Conservation (phyloP, 2,797 vertebrate species). For the Jordanella pulchra region DNA sequence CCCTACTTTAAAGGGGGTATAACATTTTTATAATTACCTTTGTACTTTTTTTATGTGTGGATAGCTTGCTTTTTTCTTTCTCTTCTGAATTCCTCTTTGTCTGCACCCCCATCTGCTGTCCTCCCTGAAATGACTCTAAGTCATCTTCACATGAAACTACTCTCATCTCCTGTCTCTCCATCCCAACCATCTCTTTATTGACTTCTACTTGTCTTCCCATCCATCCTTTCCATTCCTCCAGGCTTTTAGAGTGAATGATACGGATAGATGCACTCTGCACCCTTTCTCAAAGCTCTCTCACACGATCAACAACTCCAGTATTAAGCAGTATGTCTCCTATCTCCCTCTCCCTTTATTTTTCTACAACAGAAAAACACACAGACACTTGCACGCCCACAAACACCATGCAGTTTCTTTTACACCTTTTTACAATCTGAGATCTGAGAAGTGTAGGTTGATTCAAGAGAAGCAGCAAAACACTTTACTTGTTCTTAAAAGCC, state of each 20-base stretch:
- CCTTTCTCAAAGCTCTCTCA: conserved; percentile 76
- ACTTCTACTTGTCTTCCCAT: conserved; percentile 76
- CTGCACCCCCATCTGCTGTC: background rate
- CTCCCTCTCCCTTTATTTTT: conserved; percentile 29
- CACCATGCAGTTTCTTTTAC: conserved; percentile 34
- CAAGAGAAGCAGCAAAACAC: conserved; percentile 57
- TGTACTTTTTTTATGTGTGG: conserved; percentile 31
- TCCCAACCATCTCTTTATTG: conserved; percentile 74
- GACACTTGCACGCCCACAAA: conserved; percentile 16
- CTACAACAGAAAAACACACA: conserved; percentile 10
- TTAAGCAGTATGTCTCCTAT: conserved; percentile 66
- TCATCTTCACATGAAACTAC: conserved; percentile 67
- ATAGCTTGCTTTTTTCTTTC: conserved; percentile 36
- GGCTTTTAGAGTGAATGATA: conserved; percentile 79
- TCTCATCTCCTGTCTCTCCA: conserved; percentile 63
- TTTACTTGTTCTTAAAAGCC: conserved; percentile 45
- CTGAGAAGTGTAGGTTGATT: conserved; percentile 45
- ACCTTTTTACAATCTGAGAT: conserved; percentile 40
- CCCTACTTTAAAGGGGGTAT: background rate
- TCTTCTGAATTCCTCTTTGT: conserved; percentile 11
- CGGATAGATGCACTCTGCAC: conserved; percentile 76
- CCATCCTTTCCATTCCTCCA: conserved; percentile 73
- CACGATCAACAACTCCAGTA: conserved; percentile 72
- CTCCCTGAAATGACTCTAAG: conserved; percentile 51
- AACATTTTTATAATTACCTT: background rate